These are phyloP conservation scores for Ibidorhyncha struthersii DNA, from an alignment of 2,113 vertebrate species.

Conservation along the genomic window DNA sequence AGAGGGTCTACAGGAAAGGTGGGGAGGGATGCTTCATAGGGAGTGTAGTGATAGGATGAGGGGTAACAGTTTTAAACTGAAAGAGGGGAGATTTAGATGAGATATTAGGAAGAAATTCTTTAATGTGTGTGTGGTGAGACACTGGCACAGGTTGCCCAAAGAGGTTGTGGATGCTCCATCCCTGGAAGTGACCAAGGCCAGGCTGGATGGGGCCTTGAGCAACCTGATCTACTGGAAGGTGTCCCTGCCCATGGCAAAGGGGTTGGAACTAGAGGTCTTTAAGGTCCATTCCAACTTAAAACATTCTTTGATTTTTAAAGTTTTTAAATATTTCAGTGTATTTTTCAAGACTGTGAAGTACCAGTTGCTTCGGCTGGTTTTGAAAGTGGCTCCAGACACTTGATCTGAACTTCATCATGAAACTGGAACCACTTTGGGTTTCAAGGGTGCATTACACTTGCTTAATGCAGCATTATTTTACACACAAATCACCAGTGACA, in stretches of 20 bases:
- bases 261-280: background rate
- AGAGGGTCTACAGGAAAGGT: background rate
- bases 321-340: background rate
- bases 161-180: background rate
- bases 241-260: background rate
- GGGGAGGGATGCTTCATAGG: background rate
- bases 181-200: background rate
- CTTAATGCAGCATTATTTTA: background rate
- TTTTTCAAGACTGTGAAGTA: background rate
- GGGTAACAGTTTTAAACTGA: background rate
- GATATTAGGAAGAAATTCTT: too few species aligned
- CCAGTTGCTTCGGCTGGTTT: background rate
- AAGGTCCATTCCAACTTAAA: background rate
- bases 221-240: background rate
- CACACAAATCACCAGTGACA: background rate
- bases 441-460: background rate
- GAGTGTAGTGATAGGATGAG: background rate
- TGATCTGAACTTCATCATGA: background rate
- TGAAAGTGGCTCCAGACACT: background rate
- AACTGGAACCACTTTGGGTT: background rate
- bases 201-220: background rate
- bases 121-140: too few species aligned
- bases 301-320: background rate
- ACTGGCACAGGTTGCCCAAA: background rate
- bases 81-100: too few species aligned